These are phyloP conservation scores for Caranx melampygus DNA, from an alignment of 2,113 vertebrate genomes.

Conservation along the genomic window DNA sequence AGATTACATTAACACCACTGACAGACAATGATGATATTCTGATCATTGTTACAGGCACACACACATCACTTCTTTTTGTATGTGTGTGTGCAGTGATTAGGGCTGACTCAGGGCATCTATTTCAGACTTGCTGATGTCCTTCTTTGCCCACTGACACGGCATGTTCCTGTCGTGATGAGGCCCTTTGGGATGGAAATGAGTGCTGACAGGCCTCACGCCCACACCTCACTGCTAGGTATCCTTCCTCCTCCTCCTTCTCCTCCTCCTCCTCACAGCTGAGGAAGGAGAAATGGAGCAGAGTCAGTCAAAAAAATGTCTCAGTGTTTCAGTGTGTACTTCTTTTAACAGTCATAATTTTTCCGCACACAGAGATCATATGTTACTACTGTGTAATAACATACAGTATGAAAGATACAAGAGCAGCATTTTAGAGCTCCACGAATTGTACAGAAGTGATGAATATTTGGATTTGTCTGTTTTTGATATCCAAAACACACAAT, in stretches of 20 bases:
- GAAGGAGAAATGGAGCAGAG: slow-evolving; percentile 39
- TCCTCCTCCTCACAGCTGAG: slow-evolving; percentile 51
- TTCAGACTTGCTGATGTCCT: slow-evolving; percentile 68
- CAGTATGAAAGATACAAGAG: background rate
- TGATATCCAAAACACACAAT: slow-evolving; percentile 9
- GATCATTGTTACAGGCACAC: background rate
- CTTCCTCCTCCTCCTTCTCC: slow-evolving; percentile 30
- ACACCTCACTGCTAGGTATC: slow-evolving; percentile 57
- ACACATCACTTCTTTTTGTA: background rate
- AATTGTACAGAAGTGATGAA: background rate
- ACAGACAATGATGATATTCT: background rate
- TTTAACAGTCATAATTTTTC: background rate
- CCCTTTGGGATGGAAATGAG: slow-evolving; percentile 70
- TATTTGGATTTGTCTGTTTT: slow-evolving; percentile 6
- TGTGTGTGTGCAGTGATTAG: slow-evolving; percentile 8
- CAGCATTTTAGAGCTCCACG: background rate
- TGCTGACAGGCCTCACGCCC: slow-evolving; percentile 61
- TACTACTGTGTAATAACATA: background rate
- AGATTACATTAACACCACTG: background rate
- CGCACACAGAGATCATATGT: too few relatives aligned
- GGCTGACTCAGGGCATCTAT: slow-evolving; percentile 55
- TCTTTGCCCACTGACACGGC: slow-evolving; percentile 58
- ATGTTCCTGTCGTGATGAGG: slow-evolving; percentile 46
- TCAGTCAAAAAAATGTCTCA: slow-evolving; percentile 15
- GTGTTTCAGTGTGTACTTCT: background rate